Evolutionary conservation across 2,797 vertebrate genomes (phyloP), one percentile per base, ranked within the genome.

Genomic region (Hyperoplus immaculatus): DNA sequence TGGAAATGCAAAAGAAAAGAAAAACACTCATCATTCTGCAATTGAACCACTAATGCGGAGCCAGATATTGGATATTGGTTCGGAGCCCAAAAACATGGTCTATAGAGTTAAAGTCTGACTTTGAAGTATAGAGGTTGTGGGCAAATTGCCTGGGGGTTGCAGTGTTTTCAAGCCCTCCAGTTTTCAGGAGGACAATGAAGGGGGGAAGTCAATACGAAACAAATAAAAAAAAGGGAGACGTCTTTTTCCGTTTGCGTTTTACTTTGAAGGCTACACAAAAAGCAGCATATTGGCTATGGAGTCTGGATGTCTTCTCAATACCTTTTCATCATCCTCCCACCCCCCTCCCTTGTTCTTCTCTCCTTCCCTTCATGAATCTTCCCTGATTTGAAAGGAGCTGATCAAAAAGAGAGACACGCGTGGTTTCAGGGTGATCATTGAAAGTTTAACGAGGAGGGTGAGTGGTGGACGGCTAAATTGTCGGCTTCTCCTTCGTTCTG

Each of bases 241-340:
- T 80, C 61, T 82, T 62, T 54, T 80, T 77, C 72, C 55, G 64
- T 81, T 75, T 82, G 80, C 49, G 49, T 76, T 29, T 29, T 80
- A 66, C 76, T 87, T 76, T 88, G 80, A 91, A 83, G 71, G 87
- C 83, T 78, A 88, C 84, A 87, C 77, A 88, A 85, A 87, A 89
- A 88, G 81, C 78, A 90, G 70, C 69, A 79, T 75, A 82, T 68
- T 66, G 77, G 69, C 75, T 71, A 64, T 85, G 80, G 78, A 86
- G 85, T 71, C 66, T 85, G 80, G 78, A 86, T 86, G 73, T 72
- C 29, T 47, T 88, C 83, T 75, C 78, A 84, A 60, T 50, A 66
- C 65, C 55, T 86, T 29, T 85, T 80, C 38, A 81, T 85, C 72
- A 65, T 21, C 76, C 16, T 29, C 29, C 29, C 29, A 29, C 29